Conservation (phyloP, 2,888 invertebrate species). For the Pachydiplax longipennis region DNA sequence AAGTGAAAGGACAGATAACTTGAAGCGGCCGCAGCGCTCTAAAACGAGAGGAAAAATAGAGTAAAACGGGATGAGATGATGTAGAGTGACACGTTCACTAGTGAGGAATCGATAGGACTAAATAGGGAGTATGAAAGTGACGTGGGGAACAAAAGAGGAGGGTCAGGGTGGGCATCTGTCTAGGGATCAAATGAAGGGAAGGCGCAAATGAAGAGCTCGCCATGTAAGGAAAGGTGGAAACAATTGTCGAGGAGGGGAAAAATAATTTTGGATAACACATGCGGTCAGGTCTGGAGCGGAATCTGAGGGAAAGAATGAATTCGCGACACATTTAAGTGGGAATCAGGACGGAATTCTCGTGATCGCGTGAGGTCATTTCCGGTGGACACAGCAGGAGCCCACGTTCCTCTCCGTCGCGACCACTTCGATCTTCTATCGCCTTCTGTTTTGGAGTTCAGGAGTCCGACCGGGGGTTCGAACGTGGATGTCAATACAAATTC, state of each 20-base stretch:
- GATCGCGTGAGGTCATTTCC: conserved; percentile 33
- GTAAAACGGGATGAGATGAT: neutral
- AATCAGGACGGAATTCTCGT: conserved; percentile 13
- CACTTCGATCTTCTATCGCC: conserved; percentile 8
- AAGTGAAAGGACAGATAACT: neutral
- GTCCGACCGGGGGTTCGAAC: too few relatives aligned
- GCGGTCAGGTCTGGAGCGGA: neutral
- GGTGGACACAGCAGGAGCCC: conserved; percentile 2
- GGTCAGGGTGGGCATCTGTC: neutral
- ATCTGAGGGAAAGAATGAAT: neutral
- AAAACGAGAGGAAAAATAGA: neutral
- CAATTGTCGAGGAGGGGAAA: neutral
- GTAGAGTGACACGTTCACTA: neutral
- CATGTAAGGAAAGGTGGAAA: neutral
- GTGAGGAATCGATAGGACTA: neutral
- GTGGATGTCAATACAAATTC: too few relatives aligned
- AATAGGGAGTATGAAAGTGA: neutral
- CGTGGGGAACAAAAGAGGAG: neutral
- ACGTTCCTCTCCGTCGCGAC: conserved; percentile 22
- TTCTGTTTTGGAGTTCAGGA: neutral
- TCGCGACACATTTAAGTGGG: neutral
- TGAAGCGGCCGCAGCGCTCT: neutral
- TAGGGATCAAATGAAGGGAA: neutral
- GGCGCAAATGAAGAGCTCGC: neutral
- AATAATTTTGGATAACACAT: neutral